These are phyloP conservation scores for Hyalella azteca DNA, from an alignment of 2,888 invertebrate species.

Conservation along the genomic window DNA sequence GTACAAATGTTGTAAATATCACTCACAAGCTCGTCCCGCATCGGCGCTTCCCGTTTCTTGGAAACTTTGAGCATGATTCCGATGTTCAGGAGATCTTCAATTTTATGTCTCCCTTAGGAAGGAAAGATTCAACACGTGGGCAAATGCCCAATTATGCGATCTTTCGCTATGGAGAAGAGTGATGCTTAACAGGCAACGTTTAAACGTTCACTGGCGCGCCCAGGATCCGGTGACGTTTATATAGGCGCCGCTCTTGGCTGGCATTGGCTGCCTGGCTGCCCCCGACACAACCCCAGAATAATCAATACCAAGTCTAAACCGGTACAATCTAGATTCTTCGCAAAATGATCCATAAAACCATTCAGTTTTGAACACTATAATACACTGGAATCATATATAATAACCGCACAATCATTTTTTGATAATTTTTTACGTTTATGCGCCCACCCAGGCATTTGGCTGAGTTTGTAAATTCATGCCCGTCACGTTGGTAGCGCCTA, in stretches of 20 bases:
- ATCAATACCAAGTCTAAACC: slow-evolving; percentile 26
- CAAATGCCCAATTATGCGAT: slow-evolving; percentile 20
- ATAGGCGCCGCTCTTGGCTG: slow-evolving; percentile 4
- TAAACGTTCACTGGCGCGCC: slow-evolving; percentile 34
- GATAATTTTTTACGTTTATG: no score
- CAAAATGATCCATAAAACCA: neutral
- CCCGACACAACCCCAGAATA: neutral
- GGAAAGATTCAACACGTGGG: slow-evolving; percentile 25
- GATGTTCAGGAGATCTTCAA: neutral
- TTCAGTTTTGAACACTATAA: no score
- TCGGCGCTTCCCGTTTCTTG: slow-evolving; percentile 10
- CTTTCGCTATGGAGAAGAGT: slow-evolving; percentile 17
- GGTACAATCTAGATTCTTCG: neutral
- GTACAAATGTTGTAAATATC: no score
- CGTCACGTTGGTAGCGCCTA: neutral
- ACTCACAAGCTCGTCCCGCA: slow-evolving; percentile 19
- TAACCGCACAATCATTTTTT: no score
- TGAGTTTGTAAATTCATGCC: no score
- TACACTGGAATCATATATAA: no score
- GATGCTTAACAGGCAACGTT: slow-evolving; percentile 12
- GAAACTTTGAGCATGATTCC: slow-evolving; percentile 10
- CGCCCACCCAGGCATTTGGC: neutral
- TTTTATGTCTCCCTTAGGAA: neutral
- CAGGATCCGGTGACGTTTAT: slow-evolving; percentile 2
- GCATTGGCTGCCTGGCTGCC: neutral